These are phyloP conservation scores for Azorinus chamasolen DNA, from an alignment of 2,888 invertebrate genomes.

Conservation along the genomic window DNA sequence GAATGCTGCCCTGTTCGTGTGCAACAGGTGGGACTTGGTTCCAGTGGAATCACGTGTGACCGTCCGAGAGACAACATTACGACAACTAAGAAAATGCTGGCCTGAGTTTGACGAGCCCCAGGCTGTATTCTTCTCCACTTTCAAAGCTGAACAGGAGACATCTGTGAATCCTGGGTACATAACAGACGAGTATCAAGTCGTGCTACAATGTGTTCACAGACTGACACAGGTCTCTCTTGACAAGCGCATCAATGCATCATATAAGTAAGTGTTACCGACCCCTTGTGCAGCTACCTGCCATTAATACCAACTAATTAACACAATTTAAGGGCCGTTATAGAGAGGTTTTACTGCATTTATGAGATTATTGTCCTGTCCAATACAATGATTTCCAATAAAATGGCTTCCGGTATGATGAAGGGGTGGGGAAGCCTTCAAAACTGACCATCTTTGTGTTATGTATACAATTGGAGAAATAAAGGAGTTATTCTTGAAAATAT, in stretches of 20 bases:
- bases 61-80: slow-evolving; percentile 69
- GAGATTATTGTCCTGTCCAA: too few species aligned
- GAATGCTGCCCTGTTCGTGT: slow-evolving; percentile 80
- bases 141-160: slow-evolving; percentile 59
- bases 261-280: slow-evolving; percentile 75
- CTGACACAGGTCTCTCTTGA: slow-evolving; percentile 70
- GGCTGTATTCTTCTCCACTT: slow-evolving; percentile 74
- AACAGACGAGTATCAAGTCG: slow-evolving; percentile 66
- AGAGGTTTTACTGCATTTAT: too few species aligned
- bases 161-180: slow-evolving; percentile 69
- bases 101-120: slow-evolving; percentile 71
- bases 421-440: too few species aligned
- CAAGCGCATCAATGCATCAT: slow-evolving; percentile 70
- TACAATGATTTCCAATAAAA: too few species aligned
- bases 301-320: too few species aligned
- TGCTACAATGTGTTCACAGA: slow-evolving; percentile 73
- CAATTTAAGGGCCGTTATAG: too few species aligned
- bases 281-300: too few species aligned
- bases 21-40: slow-evolving; percentile 82
- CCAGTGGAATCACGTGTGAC: slow-evolving; percentile 56
- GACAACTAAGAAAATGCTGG: slow-evolving; percentile 70
- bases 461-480: too few species aligned
- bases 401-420: too few species aligned
- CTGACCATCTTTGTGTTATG: too few species aligned
- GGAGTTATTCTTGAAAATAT: too few species aligned